phyloP scores from a whole-genome alignment of 2,113 vertebrate genomes.

The Peromyscus polionotus region DNA sequence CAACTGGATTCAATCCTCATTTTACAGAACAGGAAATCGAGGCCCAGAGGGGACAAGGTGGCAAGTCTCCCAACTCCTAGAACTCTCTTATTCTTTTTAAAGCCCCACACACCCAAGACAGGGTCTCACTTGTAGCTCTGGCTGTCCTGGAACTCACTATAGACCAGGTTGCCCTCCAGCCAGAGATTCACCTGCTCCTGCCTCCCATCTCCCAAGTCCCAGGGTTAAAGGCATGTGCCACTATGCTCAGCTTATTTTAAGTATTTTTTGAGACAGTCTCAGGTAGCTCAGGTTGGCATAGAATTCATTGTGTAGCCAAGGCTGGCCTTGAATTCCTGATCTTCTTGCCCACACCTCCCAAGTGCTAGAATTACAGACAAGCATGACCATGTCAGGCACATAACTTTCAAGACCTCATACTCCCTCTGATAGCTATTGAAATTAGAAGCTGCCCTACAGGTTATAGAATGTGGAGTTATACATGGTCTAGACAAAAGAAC shows the following conservation, averaged over 20 bases:
- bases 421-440: neutral
- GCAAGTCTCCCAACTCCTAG: neutral
- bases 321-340: neutral
- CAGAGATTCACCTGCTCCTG: neutral
- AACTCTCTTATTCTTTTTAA: neutral
- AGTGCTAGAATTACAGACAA: neutral
- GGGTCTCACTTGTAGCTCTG: neutral
- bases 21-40: slow-evolving; percentile 8
- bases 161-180: neutral
- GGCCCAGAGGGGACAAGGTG: neutral
- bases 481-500: neutral
- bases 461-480: neutral
- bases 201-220: neutral
- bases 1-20: neutral
- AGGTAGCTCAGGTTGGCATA: neutral
- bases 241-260: neutral
- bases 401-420: neutral
- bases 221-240: neutral
- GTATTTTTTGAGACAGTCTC: neutral
- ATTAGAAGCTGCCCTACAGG: neutral
- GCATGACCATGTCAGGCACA: neutral
- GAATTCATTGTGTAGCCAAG: neutral
- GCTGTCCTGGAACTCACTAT: neutral
- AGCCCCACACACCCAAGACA: neutral
- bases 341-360: neutral